phyloP scores from a whole-genome alignment of 2,797 vertebrate species.

The Dipus sagitta region DNA sequence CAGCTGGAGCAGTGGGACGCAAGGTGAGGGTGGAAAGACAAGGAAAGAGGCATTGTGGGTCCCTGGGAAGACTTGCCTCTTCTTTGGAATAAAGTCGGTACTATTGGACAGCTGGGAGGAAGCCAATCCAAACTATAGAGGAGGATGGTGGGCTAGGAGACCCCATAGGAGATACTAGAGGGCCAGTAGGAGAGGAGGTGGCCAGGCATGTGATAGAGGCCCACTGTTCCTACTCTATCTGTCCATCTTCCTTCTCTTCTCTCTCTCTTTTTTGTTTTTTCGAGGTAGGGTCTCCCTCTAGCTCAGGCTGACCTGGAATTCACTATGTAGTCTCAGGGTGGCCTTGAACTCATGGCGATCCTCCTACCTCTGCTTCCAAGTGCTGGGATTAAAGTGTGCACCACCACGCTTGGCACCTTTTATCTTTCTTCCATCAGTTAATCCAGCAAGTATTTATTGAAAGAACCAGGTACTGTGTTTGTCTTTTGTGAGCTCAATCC shows the following conservation, averaged over 20 bases:
- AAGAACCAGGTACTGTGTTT: neutral
- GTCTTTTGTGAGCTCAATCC: neutral
- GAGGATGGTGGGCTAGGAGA: neutral
- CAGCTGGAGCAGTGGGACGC: neutral
- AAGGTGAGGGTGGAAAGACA: neutral
- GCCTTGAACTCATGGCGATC: too few relatives aligned
- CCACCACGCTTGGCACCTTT: neutral
- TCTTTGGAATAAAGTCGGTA: neutral
- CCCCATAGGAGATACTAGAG: too few relatives aligned
- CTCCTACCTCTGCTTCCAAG: too few relatives aligned
- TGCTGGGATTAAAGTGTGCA: too few relatives aligned
- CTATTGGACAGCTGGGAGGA: neutral
- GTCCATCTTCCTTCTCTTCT: neutral
- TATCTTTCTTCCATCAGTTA: neutral
- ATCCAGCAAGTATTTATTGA: conserved; percentile 9
- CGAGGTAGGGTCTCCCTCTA: neutral
- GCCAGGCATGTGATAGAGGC: too few relatives aligned
- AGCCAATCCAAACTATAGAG: neutral
- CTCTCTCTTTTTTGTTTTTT: neutral
- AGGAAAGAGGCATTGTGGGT: neutral
- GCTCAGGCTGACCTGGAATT: too few relatives aligned
- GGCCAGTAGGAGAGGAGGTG: too few relatives aligned
- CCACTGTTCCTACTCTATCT: neutral
- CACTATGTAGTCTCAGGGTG: too few relatives aligned
- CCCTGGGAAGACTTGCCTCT: neutral